These are phyloP conservation scores for Amphipyra tragopoginis DNA, from an alignment of 2,888 invertebrate species.

Conservation along the genomic window DNA sequence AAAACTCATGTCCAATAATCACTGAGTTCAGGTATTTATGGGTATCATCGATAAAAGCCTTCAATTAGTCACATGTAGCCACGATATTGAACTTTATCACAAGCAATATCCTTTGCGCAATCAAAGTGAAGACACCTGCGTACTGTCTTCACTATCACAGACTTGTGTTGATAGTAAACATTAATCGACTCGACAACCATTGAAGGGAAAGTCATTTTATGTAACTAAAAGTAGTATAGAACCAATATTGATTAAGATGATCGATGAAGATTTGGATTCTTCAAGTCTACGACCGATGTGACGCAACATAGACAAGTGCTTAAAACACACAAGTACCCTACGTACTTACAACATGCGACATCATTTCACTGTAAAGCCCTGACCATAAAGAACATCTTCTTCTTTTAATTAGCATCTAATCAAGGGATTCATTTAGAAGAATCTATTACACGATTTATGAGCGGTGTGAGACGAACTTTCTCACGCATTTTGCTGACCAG, in stretches of 20 bases:
- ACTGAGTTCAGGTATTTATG: neutral
- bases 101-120: slow-evolving; percentile 14
- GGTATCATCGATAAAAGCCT: neutral
- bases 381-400: slow-evolving; percentile 77
- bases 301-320: slow-evolving; percentile 65
- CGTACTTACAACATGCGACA: slow-evolving; percentile 69
- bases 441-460: slow-evolving; percentile 79
- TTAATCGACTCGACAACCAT: slow-evolving; percentile 42
- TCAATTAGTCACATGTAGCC: neutral
- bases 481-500: slow-evolving; percentile 76
- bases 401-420: slow-evolving; percentile 83
- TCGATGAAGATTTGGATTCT: slow-evolving; percentile 69
- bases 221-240: slow-evolving; percentile 78
- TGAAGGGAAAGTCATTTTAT: slow-evolving; percentile 82
- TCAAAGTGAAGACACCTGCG: slow-evolving; percentile 33
- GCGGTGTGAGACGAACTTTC: slow-evolving; percentile 75
- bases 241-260: slow-evolving; percentile 81
- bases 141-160: slow-evolving; percentile 24
- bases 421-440: slow-evolving; percentile 82
- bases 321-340: slow-evolving; percentile 60
- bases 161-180: slow-evolving; percentile 42
- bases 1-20: neutral
- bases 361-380: slow-evolving; percentile 59
- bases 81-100: slow-evolving; percentile 22
- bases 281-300: slow-evolving; percentile 71